Evolutionary conservation across 2,797 vertebrate species (phyloP).

Genomic region (Selene dorsalis): DNA sequence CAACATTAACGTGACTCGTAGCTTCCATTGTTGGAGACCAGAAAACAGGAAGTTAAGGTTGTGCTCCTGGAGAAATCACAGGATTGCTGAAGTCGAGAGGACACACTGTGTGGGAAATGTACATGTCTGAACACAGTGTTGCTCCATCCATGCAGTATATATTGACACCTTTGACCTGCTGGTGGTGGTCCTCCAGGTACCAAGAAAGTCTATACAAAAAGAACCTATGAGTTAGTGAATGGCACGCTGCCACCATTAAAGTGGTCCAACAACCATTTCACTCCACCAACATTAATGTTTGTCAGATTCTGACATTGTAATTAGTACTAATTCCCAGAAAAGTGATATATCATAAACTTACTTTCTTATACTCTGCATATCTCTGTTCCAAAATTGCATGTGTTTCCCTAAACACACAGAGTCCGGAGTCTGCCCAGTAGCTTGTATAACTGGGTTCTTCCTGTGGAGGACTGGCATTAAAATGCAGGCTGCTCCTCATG

Average conservation of each 20-base stretch:
- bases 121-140: background rate
- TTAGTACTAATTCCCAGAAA: background rate
- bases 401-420: slow-evolving; percentile 52
- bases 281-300: slow-evolving; percentile 4
- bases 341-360: background rate
- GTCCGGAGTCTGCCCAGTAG: slow-evolving; percentile 63
- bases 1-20: background rate
- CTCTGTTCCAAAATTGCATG: slow-evolving; percentile 22
- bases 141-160: background rate
- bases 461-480: slow-evolving; percentile 78
- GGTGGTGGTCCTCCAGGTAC: background rate
- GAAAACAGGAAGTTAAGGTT: background rate
- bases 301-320: background rate
- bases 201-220: background rate
- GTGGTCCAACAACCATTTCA: slow-evolving; percentile 5
- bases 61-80: background rate
- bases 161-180: background rate
- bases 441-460: slow-evolving; percentile 73
- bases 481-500: slow-evolving; percentile 73
- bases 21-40: too few relatives aligned
- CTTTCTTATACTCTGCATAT: background rate
- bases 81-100: background rate
- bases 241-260: background rate
- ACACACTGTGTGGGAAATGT: background rate
- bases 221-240: slow-evolving; percentile 2